These are phyloP conservation scores for Notoglanidium macrostoma DNA, from an alignment of 2,797 vertebrate genomes.

Conservation along the genomic window DNA sequence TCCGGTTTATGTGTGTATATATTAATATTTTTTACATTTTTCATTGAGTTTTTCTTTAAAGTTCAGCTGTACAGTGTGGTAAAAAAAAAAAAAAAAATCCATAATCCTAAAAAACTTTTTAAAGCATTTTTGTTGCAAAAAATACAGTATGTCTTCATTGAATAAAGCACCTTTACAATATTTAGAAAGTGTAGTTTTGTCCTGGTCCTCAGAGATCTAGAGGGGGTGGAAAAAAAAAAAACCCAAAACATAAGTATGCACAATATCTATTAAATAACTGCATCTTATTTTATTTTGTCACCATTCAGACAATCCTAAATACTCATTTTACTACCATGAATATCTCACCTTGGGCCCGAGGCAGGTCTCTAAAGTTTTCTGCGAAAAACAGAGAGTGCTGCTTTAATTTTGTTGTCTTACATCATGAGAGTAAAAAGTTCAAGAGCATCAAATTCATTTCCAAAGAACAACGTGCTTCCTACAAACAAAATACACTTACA, in stretches of 20 bases:
- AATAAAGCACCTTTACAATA: conserved; percentile 89
- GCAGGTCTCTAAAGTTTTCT: conserved; percentile 14
- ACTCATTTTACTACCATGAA: background rate
- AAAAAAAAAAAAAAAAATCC: conserved; percentile 58
- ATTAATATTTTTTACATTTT: conserved; percentile 78
- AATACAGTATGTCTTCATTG: conserved; percentile 82
- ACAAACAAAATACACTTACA: conserved; percentile 30
- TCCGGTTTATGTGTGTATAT: conserved; percentile 76
- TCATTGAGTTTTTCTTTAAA: conserved; percentile 78
- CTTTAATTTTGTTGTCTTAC: background rate
- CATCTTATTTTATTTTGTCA: background rate
- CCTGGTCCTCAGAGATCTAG: conserved; percentile 69
- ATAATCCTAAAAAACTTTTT: conserved; percentile 78
- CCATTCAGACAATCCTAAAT: background rate
- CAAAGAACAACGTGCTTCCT: background rate
- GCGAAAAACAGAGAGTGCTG: conserved; percentile 18
- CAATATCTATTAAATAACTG: background rate
- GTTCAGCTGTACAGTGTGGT: conserved; percentile 77
- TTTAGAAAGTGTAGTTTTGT: conserved; percentile 71
- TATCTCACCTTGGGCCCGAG: conserved; percentile 22
- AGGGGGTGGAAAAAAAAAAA: conserved; percentile 63
- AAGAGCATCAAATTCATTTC: background rate
- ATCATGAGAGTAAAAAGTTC: background rate
- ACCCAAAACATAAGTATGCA: background rate
- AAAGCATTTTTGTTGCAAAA: conserved; percentile 79